Percentiles rank a stretch among this genome's conserved stretches.
Evolutionary conservation across 2,797 vertebrate species (phyloP).

Genomic region (Enteromius argenteus): DNA sequence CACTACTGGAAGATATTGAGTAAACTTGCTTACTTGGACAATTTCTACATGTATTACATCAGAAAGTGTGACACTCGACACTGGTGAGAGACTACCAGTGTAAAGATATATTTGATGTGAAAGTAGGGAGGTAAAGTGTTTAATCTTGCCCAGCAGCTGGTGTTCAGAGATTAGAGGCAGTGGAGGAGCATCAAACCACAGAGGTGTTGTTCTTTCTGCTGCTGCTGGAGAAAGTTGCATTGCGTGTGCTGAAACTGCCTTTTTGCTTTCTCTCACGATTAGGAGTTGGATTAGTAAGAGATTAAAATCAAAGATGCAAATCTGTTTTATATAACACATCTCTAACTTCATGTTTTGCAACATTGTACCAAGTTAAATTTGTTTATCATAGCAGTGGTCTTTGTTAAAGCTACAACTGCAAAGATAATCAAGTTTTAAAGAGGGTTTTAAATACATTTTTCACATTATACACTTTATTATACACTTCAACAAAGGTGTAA

Average conservation of each 20-base stretch:
- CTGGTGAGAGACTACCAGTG: neutral
- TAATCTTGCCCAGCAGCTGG: slow-evolving; percentile 81
- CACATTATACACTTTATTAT: no score
- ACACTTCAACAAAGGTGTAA: neutral
- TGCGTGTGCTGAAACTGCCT: slow-evolving; percentile 15
- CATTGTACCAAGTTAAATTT: slow-evolving; percentile 1
- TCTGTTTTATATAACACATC: slow-evolving; percentile 28
- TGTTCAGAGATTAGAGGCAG: slow-evolving; percentile 79
- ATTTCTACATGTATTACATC: slow-evolving; percentile 1
- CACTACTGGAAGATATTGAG: neutral
- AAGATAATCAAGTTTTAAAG: neutral
- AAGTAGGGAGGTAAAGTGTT: slow-evolving; percentile 72
- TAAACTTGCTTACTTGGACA: neutral
- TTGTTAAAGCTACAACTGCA: neutral
- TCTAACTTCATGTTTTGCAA: slow-evolving; percentile 7
- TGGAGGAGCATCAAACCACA: slow-evolving; percentile 32
- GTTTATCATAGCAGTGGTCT: neutral
- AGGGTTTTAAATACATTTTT: neutral
- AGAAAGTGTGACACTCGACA: neutral
- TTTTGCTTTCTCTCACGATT: slow-evolving; percentile 29
- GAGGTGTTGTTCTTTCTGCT: slow-evolving; percentile 19
- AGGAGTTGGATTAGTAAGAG: slow-evolving; percentile 31
- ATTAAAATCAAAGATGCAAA: slow-evolving; percentile 15
- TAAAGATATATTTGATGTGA: slow-evolving; percentile 60
- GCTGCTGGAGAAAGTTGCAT: neutral